phyloP scores from a whole-genome alignment of 2,888 invertebrate genomes.

The Auanema sp. region DNA sequence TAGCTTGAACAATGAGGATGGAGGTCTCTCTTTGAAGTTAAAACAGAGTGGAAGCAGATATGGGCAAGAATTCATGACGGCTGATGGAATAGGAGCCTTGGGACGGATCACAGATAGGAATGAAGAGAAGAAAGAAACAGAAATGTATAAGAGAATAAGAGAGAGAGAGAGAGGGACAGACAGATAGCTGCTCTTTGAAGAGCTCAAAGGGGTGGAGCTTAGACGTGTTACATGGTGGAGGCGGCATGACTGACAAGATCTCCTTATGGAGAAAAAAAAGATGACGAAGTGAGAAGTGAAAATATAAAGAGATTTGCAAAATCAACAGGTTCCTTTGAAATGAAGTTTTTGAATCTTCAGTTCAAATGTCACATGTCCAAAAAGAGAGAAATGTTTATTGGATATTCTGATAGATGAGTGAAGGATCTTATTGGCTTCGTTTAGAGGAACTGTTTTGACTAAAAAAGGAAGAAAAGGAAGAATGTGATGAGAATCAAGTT shows the following conservation, averaged over 20 bases:
- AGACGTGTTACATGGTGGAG: too few relatives aligned
- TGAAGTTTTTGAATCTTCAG: too few relatives aligned
- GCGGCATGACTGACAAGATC: not conserved
- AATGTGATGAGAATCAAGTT: too few relatives aligned
- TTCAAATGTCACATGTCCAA: too few relatives aligned
- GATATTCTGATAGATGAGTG: too few relatives aligned
- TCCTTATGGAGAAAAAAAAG: not conserved
- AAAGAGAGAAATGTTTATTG: too few relatives aligned
- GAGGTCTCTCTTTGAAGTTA: not conserved
- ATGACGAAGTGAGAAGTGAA: too few relatives aligned
- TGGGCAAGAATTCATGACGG: not conserved
- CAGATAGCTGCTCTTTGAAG: not conserved
- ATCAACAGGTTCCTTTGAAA: too few relatives aligned
- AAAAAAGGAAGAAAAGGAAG: not conserved
- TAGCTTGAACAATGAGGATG: not conserved
- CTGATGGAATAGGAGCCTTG: not conserved
- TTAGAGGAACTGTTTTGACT: not conserved
- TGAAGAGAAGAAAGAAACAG: not conserved
- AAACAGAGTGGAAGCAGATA: not conserved
- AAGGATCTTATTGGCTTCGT: too few relatives aligned
- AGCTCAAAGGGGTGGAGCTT: too few relatives aligned
- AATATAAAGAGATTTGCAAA: too few relatives aligned
- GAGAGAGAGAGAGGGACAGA: not conserved
- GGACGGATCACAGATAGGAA: not conserved
- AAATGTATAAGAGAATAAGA: too few relatives aligned